phyloP scores from a whole-genome alignment of 2,797 vertebrate species.

The Acridotheres tristis region DNA sequence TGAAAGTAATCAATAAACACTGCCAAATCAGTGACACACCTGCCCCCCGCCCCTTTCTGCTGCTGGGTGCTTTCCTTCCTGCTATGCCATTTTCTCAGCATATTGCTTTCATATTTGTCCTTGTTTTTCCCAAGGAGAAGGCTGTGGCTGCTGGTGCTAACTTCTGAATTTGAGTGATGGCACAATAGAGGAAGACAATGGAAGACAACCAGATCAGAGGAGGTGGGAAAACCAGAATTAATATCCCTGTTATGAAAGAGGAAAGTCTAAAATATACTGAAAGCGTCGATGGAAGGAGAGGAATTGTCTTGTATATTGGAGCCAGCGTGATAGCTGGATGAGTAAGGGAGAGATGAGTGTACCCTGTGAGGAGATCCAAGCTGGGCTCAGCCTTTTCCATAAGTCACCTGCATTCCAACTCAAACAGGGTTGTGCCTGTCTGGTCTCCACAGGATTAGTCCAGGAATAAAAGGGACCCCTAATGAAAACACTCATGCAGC shows the following conservation, averaged over 20 bases:
- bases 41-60: accelerated
- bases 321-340: neutral
- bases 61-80: neutral
- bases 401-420: neutral
- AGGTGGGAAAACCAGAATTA: neutral
- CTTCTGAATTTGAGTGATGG: neutral
- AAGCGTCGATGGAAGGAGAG: neutral
- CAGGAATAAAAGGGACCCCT: neutral
- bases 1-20: neutral
- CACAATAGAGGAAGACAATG: neutral
- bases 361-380: accelerated
- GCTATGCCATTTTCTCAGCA: neutral
- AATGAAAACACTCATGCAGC: accelerated
- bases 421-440: neutral
- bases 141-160: neutral
- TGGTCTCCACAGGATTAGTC: neutral
- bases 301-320: neutral
- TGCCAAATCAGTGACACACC: neutral
- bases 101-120: neutral
- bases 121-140: neutral
- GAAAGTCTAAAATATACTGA: neutral
- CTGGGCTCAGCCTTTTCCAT: neutral
- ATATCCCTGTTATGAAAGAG: neutral
- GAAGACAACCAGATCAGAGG: neutral
- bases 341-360: neutral